Base-by-base conservation (phyloP, 2,113 vertebrate genomes). In the Neodontobutis hainanensis region DNA sequence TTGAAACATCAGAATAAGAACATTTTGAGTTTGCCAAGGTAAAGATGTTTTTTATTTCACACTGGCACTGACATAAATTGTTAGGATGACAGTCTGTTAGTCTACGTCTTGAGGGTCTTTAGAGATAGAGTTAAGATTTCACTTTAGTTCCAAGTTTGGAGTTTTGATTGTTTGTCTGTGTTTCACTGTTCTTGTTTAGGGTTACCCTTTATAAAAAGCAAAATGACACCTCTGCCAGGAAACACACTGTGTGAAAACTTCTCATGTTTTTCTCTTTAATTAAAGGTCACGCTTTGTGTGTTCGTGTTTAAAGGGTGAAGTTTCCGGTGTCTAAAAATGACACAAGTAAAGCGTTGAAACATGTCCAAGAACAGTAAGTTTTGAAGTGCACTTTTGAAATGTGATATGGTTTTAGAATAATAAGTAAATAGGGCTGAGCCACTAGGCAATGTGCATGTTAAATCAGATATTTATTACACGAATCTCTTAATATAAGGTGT, bases 211-310 rank as follows among this genome's bases (percentile, higher is more conserved):
- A 47, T 34, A 15, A 4, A 11, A 12, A 36, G 6, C 47, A 35
- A 56, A 10, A 56, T 34, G 35, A 61, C 34, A 53, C 46, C 19
- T 47, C 53, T 44, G 11, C 14, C 14, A 10, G 55, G 36, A 35
- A n/a, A 40, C 56, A 11, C 38, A 27, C 11, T 10, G 32, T 11
- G 11, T 67, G 51, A 65, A 48, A 66, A 12, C n/a, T 45, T 63
- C 27, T 46, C 63, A 38, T 57, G 55, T 53, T 57, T 27, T 47
- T 42, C 68, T 57, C 50, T 75, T 72, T 48, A 62, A 65, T 65
- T 61, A 61, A 78, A 82, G 75, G 62, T 68, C 53, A 72, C 1
- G 1, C 12, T 56, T 45, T n/a, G 32, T 44, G 11, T 5, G 11
- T 5, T 42, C 51, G 57, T 43, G 35, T 59, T 75, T 65, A 14